A percentile compares a stretch with the other conserved stretches of the same genome.
Evolutionary conservation across 1,140 invertebrate genomes (phyloP).

Genomic region (Panagrolaimus sp.): DNA sequence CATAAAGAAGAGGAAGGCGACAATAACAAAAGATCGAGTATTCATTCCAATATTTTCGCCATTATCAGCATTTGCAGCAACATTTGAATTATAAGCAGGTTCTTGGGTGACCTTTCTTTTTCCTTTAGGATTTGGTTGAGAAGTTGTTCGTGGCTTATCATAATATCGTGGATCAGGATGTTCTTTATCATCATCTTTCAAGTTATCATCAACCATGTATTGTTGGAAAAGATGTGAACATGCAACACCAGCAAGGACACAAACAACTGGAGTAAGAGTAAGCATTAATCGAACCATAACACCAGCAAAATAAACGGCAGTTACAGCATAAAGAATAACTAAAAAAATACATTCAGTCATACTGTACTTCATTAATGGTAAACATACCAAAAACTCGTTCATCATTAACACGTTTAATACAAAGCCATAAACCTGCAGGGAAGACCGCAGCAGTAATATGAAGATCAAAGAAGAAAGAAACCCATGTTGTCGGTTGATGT

Average conservation of each 20-base stretch:
- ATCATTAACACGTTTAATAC: constrained; percentile 94
- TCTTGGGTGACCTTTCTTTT: constrained; percentile 15
- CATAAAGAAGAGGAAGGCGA: constrained; percentile 82
- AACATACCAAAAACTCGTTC: constrained; percentile 88
- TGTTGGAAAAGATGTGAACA: constrained; percentile 73
- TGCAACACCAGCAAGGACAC: constrained; percentile 86
- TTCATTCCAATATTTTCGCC: constrained; percentile 78
- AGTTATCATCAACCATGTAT: constrained; percentile 44
- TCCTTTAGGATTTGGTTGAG: constrained; percentile 13
- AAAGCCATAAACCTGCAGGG: constrained; percentile 96
- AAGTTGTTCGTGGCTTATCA: constrained; percentile 36
- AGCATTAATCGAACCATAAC: constrained; percentile 99
- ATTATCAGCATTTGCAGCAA: constrained; percentile 54
- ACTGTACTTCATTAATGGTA: constrained; percentile 23
- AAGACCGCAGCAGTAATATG: constrained; percentile 92
- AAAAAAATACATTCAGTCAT: constrained; percentile 30
- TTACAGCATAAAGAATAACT: constrained; percentile 93
- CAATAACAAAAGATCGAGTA: constrained; percentile 79
- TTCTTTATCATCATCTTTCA: constrained; percentile 16
- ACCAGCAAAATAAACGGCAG: constrained; percentile 97
- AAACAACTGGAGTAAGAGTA: constrained; percentile 93
- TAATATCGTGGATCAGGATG: constrained; percentile 36
- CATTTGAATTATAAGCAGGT: background rate
- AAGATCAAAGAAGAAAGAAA: constrained; percentile 97
- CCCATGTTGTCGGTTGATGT: constrained; percentile 98